These are phyloP conservation scores for Canis aureus DNA, from an alignment of 2,113 vertebrate genomes.

Conservation along the genomic window DNA sequence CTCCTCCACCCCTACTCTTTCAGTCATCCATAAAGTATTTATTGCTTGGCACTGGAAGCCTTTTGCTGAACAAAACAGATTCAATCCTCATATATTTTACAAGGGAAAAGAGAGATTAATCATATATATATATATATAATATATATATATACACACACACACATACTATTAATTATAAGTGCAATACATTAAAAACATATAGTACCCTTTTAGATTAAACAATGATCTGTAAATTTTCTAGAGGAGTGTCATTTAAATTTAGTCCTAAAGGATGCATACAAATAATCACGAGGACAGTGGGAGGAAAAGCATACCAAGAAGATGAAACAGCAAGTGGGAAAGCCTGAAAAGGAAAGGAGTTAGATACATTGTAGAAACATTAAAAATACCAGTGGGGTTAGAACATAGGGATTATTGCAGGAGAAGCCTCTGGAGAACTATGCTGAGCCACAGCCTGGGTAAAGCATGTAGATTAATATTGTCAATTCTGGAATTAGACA, in stretches of 20 bases:
- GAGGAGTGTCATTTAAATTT: constrained; percentile 42
- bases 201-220: neutral
- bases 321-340: constrained; percentile 53
- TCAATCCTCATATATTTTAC: neutral
- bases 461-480: neutral
- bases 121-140: too few relatives aligned
- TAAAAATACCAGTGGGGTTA: constrained; percentile 39
- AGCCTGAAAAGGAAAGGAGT: constrained; percentile 28
- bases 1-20: neutral
- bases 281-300: constrained; percentile 68
- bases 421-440: neutral
- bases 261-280: constrained; percentile 10
- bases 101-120: neutral
- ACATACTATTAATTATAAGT: neutral
- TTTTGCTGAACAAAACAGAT: constrained; percentile 15
- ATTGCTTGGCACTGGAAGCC: neutral
- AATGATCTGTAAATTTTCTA: neutral
- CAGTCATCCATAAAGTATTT: constrained; percentile 29
- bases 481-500: neutral
- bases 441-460: neutral
- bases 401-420: neutral
- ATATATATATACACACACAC: too few relatives aligned
- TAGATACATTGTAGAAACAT: constrained; percentile 18
- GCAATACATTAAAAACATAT: neutral
- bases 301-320: constrained; percentile 50